phyloP scores from a whole-genome alignment of 1,140 invertebrate genomes.

The Himalopsyche phryganea region DNA sequence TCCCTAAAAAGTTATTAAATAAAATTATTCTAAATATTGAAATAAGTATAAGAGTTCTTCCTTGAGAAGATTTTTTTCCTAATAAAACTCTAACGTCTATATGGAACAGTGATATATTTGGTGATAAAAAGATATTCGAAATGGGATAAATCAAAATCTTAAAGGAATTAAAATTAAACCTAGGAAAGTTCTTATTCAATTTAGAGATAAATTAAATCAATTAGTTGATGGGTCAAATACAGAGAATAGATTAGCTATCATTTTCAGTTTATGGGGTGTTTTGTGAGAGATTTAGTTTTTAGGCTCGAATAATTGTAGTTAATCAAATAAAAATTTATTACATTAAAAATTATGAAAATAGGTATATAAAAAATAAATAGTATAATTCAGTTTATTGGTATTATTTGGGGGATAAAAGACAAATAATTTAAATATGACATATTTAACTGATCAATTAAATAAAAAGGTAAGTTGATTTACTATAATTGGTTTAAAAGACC shows the following conservation, averaged over 20 bases:
- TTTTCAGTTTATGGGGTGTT: constrained; percentile 52
- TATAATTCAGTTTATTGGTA: constrained; percentile 50
- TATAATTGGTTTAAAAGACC: constrained; percentile 52
- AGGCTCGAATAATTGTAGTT: too few species aligned
- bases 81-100: constrained; percentile 54
- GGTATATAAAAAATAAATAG: constrained; percentile 50
- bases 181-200: constrained; percentile 53
- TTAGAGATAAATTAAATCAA: constrained; percentile 48
- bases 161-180: constrained; percentile 48
- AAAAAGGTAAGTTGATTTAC: constrained; percentile 56
- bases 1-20: constrained; percentile 62
- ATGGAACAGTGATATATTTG: constrained; percentile 48
- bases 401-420: constrained; percentile 57
- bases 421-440: constrained; percentile 58
- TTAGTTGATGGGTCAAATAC: constrained; percentile 52
- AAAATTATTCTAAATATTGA: constrained; percentile 54
- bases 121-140: constrained; percentile 45
- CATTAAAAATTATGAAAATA: constrained; percentile 44
- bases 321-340: constrained; percentile 33
- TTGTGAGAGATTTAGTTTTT: too few species aligned
- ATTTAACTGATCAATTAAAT: constrained; percentile 52
- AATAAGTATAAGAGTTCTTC: constrained; percentile 52
- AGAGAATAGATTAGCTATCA: constrained; percentile 57
- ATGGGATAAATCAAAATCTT: constrained; percentile 50
- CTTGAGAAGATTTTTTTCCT: constrained; percentile 41